phyloP scores from a whole-genome alignment of 2,888 invertebrate species.

The Euclidia mi region DNA sequence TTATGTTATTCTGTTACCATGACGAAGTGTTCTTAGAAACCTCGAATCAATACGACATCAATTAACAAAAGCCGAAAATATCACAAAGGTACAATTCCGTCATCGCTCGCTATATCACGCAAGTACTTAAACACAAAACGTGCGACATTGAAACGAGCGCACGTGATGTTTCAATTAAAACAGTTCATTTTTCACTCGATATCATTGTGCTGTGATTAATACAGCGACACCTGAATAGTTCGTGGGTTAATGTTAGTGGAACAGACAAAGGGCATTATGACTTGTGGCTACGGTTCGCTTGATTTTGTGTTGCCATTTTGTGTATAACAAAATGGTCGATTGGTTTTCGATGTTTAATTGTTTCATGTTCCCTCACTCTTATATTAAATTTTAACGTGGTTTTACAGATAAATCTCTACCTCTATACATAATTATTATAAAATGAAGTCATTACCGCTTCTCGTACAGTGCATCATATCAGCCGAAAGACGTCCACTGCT shows the following conservation, averaged over 20 bases:
- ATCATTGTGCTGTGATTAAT: conserved; percentile 56
- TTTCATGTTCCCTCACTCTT: too few relatives aligned
- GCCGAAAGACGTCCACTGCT: too few relatives aligned
- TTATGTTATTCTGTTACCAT: too few relatives aligned
- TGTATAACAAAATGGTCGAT: neutral
- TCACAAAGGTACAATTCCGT: conserved; percentile 8
- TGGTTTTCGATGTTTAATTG: too few relatives aligned
- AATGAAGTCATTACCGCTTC: too few relatives aligned
- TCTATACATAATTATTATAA: too few relatives aligned
- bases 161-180: conserved; percentile 62
- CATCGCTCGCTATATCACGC: conserved; percentile 11
- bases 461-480: too few relatives aligned
- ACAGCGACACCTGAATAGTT: conserved; percentile 44
- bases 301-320: too few relatives aligned
- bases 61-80: conserved; percentile 9
- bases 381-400: too few relatives aligned
- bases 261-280: conserved; percentile 26
- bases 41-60: conserved; percentile 3
- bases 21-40: neutral
- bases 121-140: conserved; percentile 10
- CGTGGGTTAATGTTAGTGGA: conserved; percentile 31
- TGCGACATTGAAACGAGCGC: conserved; percentile 18
- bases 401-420: too few relatives aligned
- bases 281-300: neutral
- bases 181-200: conserved; percentile 55